Evolutionary conservation across 2,888 invertebrate species (phyloP), one percentile per base, ranked within the genome.

Genomic region (Lapara coniferarum): DNA sequence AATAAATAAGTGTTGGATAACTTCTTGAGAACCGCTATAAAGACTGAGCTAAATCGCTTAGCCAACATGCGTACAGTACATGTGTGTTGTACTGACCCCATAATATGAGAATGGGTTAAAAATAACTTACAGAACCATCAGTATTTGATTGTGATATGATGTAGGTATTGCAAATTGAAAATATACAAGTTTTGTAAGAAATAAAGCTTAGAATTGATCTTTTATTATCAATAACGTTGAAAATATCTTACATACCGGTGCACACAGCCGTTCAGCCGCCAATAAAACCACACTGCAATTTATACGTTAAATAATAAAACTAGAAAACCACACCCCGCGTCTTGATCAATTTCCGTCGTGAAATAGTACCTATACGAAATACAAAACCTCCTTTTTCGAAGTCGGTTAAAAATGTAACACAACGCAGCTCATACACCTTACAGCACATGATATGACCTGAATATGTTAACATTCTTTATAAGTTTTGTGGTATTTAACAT

Each of bases 281-380:
- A 69, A 37, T 58, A 70, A 68, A 70, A 75, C 71, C 69, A 69
- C 63, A 70, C 57, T 70, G 67, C 67, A 52, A 19, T 51, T 19
- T 51, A 66, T 51, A 14, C 69, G 71, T 70, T 75, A 75, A 73
- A 76, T 74, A 76, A 73, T 75, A 63, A 66, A 71, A 66, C 63
- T 72, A 63, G 66, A 75, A 66, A 72, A 70, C 68, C 70, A 71
- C n/a, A n/a, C n/a, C 69, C 66, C 58, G 75, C 57, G 70, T 71
- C 73, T 74, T 77, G 78, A 78, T 80, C 71, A 73, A 78, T 77
- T 37, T 72, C 59, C 68, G 71, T 66, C 67, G 72, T 68, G 71
- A 69, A 73, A 74, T 67, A 71, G 58, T 71, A 71, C 78, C n/a
- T n/a, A n/a, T n/a, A 74, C 68, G 63, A 71, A 72, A n/a, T n/a